Evolutionary conservation across 2,888 invertebrate species (phyloP), one percentile per base, ranked within the genome.

Genomic region (Proisotoma minuta): DNA sequence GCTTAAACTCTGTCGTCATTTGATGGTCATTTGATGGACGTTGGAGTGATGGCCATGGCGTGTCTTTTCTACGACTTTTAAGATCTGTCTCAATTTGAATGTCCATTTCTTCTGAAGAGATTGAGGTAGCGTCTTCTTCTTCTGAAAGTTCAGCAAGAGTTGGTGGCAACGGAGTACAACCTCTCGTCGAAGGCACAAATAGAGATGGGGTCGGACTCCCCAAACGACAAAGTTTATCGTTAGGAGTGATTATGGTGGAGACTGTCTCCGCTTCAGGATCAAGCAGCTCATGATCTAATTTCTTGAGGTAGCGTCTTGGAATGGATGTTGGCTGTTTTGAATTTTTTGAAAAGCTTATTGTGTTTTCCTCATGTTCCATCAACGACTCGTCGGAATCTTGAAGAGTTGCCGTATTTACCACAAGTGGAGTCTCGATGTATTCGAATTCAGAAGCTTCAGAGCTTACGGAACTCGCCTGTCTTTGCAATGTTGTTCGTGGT

Each of bases 371-470:
- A 43, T 5, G 5, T 43, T 5, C 4, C 15, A 3, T 27, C 4
- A 27, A 51, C n/a, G 51, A 51, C 27, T 51, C 51, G 28, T 51
- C 51, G n/a, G 51, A 51, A n/a, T 51, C 51, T 10, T 15, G 12
- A 27, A n/a, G 4, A 3, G 26, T 5, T 8, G 8, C n/a, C 15
- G 51, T 51, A 15, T 27, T 4, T 15, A 27, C 2, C 3, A 51
- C n/a, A 4, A 51, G 3, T 27, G 51, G 51, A n/a, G 27, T 20
- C 15, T 12, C 10, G 28, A 51, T 27, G n/a, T 51, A 51, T 27
- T 51, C 51, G 8, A 24, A 22, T 23, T 50, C 51, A 12, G 51
- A 51, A 27, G 4, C 5, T 4, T 26, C 24, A 12, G 26, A 24
- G 3, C 27, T 27, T 4, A 4, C n/a, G 51, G 18, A 50, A 22